Evolutionary conservation across 2,113 vertebrate species (phyloP), one percentile per base, ranked within the genome.

Genomic region (Pitta sordida): DNA sequence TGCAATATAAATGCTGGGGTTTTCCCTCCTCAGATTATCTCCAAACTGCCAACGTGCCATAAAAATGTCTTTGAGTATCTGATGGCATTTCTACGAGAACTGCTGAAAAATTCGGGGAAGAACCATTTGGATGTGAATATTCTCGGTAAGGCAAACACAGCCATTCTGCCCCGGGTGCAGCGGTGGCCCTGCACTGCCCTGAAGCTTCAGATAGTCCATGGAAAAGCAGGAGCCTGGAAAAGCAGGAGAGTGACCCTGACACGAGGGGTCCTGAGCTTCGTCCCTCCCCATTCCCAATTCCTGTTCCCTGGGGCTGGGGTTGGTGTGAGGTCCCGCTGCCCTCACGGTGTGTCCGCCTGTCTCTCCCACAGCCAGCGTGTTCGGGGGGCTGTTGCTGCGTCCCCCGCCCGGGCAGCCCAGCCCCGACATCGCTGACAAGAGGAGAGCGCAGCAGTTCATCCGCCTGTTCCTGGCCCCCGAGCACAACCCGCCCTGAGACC

Each of bases 61-160:
- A 98, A 96, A 98, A 99, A 99, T 15, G 99, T 99, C 11, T 99
- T 99, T 97, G 97, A 97, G 15, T 99, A 99, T 94, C 93, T 99
- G 95, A 98, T 98, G 90, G 98, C 98, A 8, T 99, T 99, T 98
- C 98, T 99, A 44, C 98, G 97, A 86, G 98, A 99, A 82, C 92
- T 99, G 69, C 97, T 99, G 96, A 99, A 98, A 95, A 98, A 98
- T 96, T 98, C 99, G 78, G 92, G 91, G 56, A 97, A 97, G 90
- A 99, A 99, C 97, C 98, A 98, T 69, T 97, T 99, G 98, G 99
- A 99, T 94, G 97, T 96, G 91, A 98, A 98, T 83, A 98, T 98
- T 94, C 96, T 99, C 56, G 98, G 99, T 99, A 98, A 98, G 98
- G 68, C 59, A 44, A 44, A 34, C 56, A 26, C 26, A 76, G 17